Conservation (phyloP, 2,113 vertebrate species). For the Acanthochromis polyacanthus region DNA sequence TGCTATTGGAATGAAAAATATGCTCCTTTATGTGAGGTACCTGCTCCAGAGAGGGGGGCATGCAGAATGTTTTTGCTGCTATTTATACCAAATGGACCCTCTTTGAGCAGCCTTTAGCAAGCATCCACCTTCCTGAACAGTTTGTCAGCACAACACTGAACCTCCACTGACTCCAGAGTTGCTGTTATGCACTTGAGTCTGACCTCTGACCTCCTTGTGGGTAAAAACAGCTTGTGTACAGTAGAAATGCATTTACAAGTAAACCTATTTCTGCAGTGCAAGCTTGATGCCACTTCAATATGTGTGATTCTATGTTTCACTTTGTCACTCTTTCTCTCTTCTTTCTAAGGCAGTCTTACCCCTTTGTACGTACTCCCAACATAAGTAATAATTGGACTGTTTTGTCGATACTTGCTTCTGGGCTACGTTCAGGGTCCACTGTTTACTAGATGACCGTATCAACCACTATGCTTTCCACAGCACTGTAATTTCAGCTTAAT, state of each 20-base stretch:
- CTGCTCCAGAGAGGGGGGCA: constrained; percentile 8
- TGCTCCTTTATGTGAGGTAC: constrained; percentile 31
- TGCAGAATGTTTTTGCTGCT: constrained; percentile 35
- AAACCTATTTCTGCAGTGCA: background rate
- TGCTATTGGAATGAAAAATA: constrained; percentile 36
- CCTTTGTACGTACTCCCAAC: background rate
- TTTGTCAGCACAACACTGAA: constrained; percentile 14
- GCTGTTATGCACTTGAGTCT: constrained; percentile 16
- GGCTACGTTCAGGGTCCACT: too few relatives aligned
- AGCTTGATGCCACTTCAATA: background rate
- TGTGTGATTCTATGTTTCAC: constrained; percentile 11
- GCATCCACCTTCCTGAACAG: constrained; percentile 1
- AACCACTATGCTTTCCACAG: background rate
- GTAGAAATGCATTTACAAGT: constrained; percentile 6
- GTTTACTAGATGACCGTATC: background rate
- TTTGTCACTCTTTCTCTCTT: background rate
- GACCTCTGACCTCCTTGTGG: constrained; percentile 24
- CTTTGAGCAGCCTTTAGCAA: background rate
- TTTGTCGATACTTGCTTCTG: background rate
- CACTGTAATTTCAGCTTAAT: background rate
- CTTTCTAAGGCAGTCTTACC: background rate
- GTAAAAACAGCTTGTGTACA: constrained; percentile 1
- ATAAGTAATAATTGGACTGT: too few relatives aligned
- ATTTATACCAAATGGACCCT: constrained; percentile 36
- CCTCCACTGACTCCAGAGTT: background rate